These are phyloP conservation scores for Salarias fasciatus DNA, from an alignment of 2,797 vertebrate genomes.

Conservation along the genomic window DNA sequence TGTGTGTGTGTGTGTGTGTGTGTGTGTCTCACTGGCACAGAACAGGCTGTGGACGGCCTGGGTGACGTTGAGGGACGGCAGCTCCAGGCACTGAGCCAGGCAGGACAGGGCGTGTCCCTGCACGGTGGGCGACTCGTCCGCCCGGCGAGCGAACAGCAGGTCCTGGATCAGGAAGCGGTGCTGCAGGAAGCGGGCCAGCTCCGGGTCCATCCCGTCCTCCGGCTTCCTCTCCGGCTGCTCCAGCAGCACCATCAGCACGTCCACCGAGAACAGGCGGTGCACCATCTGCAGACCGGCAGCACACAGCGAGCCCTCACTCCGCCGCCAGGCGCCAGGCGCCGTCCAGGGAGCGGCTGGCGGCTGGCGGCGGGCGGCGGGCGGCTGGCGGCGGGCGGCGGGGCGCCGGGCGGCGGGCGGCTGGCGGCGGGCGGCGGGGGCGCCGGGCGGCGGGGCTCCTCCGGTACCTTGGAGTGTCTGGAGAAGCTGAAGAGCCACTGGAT, in stretches of 20 bases:
- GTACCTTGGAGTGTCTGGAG: conserved; percentile 86
- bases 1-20: not conserved
- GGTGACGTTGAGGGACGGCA: conserved; percentile 69
- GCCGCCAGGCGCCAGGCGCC: too few species aligned
- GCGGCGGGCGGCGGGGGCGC: too few species aligned
- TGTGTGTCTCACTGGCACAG: conserved; percentile 78
- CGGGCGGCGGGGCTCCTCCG: too few species aligned
- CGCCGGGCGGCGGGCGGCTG: too few species aligned
- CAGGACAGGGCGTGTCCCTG: conserved; percentile 89
- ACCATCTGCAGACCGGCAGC: conserved; percentile 75
- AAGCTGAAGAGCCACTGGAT: conserved; percentile 89
- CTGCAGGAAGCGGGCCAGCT: conserved; percentile 79
- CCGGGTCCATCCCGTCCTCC: conserved; percentile 67
- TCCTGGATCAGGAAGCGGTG: conserved; percentile 91
- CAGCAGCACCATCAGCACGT: conserved; percentile 89
- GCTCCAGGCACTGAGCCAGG: conserved; percentile 90
- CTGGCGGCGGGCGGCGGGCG: too few species aligned
- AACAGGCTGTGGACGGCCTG: conserved; percentile 86
- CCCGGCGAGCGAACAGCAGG: conserved; percentile 88
- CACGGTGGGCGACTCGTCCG: conserved; percentile 86
- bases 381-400: too few species aligned
- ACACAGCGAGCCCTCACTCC: not conserved
- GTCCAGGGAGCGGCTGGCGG: too few species aligned
- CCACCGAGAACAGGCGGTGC: conserved; percentile 90
- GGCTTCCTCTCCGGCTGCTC: conserved; percentile 82